Evolutionary conservation across 2,797 vertebrate genomes (phyloP).

Genomic region (Phoeniculus purpureus): DNA sequence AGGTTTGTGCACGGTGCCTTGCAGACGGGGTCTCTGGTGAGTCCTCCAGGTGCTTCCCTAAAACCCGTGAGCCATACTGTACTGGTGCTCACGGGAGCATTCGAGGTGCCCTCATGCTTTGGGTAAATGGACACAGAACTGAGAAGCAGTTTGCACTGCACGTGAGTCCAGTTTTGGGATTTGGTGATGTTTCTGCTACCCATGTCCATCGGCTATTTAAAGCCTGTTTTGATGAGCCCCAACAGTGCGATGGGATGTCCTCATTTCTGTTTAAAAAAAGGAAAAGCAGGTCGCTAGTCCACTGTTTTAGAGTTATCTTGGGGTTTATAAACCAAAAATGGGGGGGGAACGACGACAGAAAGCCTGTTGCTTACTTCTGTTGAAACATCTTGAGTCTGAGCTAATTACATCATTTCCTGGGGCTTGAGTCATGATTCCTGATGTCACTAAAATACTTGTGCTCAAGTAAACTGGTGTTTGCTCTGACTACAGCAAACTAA

Average conservation of each 20-base stretch:
- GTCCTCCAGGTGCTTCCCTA: background rate
- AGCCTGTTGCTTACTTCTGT: background rate
- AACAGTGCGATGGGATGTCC: background rate
- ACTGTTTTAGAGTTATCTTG: background rate
- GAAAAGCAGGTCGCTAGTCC: background rate
- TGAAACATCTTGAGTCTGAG: background rate
- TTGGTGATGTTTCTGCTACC: background rate
- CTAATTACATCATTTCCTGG: background rate
- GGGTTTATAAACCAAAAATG: background rate
- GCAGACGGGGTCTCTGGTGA: accelerated
- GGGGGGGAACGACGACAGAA: background rate
- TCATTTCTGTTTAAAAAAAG: background rate
- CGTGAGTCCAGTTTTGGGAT: background rate
- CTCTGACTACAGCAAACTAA: background rate
- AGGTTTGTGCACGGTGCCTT: background rate
- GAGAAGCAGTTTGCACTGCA: background rate
- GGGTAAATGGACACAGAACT: accelerated
- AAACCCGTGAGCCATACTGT: accelerated
- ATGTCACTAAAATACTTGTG: background rate
- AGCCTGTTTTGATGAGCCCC: background rate
- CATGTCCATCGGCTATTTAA: background rate
- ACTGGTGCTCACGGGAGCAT: accelerated
- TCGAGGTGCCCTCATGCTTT: background rate
- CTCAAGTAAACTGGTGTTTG: background rate
- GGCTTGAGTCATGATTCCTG: background rate